Evolutionary conservation across 1,140 invertebrate genomes (phyloP), one percentile per base, ranked within the genome.

Genomic region (Caenorhabditis inopinata): DNA sequence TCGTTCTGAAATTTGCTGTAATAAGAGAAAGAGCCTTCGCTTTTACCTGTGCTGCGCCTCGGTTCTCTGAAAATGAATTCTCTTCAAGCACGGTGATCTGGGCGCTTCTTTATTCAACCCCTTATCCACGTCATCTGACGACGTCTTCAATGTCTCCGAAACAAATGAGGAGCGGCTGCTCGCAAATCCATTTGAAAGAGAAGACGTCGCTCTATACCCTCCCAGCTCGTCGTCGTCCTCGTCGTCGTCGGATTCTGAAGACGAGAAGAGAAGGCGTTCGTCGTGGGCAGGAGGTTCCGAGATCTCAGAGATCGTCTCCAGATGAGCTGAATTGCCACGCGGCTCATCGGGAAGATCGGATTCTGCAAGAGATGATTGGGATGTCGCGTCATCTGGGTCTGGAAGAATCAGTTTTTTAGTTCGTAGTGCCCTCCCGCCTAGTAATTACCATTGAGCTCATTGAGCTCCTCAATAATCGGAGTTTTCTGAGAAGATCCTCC

Each of bases 11-110:
- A 21, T 38, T 18, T 38, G 9, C n/a, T 58, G 16, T 32, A 14
- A 9, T 32, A 29, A n/a, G n/a, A n/a, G n/a, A n/a, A n/a, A n/a
- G n/a, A n/a, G n/a, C n/a, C n/a, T n/a, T 29, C 12, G 29, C 21
- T 32, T 58, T 18, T 21, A 68, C 77, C 53, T 79, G 25, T 58
- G 77, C 35, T 79, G 77, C 9, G 79, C 48, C 35, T 81, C 73
- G 12, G 62, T 79, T 25, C 78, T 73, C 48, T 79, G 78, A 42
- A 81, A 81, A 49, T 81, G 80, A 14, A 81, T 81, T 45, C 80
- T 23, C 18, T 81, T 81, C 35, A 81, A 51, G 38, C 80, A 81
- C 11, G 80, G 80, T 0, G 80, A 81, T 21, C 80, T 76, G 0
- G 74, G 53, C 4, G 80, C 76, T 35, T 79, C 58, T 32, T 75